Conservation (phyloP, 2,888 invertebrate genomes). For the Yponomeuta evonymella region DNA sequence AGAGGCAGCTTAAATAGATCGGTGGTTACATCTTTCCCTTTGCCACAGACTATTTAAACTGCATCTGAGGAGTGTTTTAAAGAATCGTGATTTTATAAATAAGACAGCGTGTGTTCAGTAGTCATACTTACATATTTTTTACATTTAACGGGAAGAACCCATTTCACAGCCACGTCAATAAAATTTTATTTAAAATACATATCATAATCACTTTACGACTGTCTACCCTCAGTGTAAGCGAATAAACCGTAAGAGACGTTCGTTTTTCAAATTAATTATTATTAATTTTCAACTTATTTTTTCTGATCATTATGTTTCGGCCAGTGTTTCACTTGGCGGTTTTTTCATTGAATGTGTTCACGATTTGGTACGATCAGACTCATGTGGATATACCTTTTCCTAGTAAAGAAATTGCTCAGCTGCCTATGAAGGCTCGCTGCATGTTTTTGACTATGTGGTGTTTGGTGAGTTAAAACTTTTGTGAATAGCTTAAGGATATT, state of each 20-base stretch:
- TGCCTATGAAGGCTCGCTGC: constrained; percentile 46
- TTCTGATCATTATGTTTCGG: constrained; percentile 20
- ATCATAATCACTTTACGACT: no score
- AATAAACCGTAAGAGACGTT: background rate
- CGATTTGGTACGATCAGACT: constrained; percentile 52
- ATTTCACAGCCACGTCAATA: background rate
- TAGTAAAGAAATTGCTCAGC: constrained; percentile 31
- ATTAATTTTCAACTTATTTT: background rate
- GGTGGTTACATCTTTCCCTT: no score
- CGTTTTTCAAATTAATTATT: background rate
- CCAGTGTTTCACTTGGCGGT: constrained; percentile 47
- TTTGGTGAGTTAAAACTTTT: constrained; percentile 38
- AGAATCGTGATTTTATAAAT: no score
- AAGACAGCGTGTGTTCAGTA: no score
- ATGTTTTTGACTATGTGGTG: constrained; percentile 57
- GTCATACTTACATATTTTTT: no score
- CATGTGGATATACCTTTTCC: constrained; percentile 48
- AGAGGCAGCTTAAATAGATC: no score
- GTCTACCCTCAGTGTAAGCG: background rate
- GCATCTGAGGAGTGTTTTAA: no score
- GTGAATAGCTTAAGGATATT: no score
- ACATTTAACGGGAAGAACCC: background rate
- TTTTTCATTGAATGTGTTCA: constrained; percentile 36
- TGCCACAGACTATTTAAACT: no score
- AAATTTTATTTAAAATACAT: background rate